Conservation (phyloP, 2,113 vertebrate genomes). For the Cyprinus carpio region DNA sequence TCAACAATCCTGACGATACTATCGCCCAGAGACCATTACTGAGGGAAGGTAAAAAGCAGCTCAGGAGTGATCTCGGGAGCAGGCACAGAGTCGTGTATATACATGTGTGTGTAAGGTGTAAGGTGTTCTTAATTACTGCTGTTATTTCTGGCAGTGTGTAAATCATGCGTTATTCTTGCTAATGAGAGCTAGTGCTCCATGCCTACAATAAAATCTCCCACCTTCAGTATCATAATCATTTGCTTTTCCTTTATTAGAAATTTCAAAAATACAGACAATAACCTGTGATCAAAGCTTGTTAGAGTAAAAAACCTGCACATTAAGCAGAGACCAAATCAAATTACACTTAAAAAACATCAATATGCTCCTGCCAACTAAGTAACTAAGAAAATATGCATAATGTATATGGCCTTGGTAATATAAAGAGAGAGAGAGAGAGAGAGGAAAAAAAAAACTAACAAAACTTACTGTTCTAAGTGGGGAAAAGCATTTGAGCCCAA, state of each 20-base stretch:
- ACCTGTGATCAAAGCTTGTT: constrained; percentile 33
- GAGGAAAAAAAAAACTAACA: no score
- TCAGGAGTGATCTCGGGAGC: constrained; percentile 12
- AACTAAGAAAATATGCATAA: no score
- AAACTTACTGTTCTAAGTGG: no score
- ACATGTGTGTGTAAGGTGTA: constrained; percentile 18
- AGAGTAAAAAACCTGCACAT: neutral
- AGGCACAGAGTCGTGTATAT: neutral
- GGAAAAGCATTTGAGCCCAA: no score
- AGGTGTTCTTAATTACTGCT: constrained; percentile 52
- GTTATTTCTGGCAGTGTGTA: constrained; percentile 57
- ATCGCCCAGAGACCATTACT: constrained; percentile 8
- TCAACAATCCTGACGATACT: constrained; percentile 16
- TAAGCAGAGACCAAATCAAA: neutral
- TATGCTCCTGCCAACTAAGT: no score
- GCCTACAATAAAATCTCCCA: constrained; percentile 45
- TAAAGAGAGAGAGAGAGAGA: no score
- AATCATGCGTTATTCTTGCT: constrained; percentile 49
- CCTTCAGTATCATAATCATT: constrained; percentile 42
- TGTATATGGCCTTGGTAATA: no score
- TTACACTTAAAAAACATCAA: no score
- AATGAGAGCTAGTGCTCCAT: constrained; percentile 47
- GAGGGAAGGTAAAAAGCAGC: neutral
- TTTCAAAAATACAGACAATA: constrained; percentile 23
- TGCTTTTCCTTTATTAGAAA: constrained; percentile 13